These are phyloP conservation scores for Drosophila yakuba DNA, from an alignment of 1,140 invertebrate genomes.

Conservation along the genomic window DNA sequence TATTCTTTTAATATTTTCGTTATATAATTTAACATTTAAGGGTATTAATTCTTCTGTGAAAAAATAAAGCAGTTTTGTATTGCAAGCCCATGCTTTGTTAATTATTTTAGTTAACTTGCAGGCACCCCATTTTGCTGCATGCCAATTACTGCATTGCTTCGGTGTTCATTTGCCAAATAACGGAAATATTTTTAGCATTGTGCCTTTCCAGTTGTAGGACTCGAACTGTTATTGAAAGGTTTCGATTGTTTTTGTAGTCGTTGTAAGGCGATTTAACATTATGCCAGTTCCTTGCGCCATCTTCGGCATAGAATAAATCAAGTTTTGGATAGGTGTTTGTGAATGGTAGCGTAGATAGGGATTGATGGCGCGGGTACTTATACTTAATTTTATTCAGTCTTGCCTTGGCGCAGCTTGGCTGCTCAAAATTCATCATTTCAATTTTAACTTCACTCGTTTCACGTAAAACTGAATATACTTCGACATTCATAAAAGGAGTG, in stretches of 20 bases:
- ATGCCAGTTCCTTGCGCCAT: conserved; percentile 60
- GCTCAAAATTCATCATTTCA: conserved; percentile 41
- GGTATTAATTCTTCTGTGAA: too few species aligned
- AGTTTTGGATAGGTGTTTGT: conserved; percentile 18
- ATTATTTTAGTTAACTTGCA: too few species aligned
- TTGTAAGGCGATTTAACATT: conserved; percentile 67
- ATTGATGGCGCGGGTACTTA: conserved; percentile 11
- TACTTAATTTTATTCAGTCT: conserved; percentile 48
- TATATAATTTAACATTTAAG: too few species aligned
- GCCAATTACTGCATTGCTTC: conserved; percentile 50
- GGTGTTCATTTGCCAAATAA: conserved; percentile 62
- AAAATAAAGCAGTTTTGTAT: too few species aligned
- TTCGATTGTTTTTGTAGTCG: conserved; percentile 12
- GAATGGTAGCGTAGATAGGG: conserved; percentile 13
- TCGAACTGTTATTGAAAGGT: conserved; percentile 12
- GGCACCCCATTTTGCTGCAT: conserved; percentile 10
- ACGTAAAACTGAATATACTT: conserved; percentile 29
- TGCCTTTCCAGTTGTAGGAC: conserved; percentile 8
- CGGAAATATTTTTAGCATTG: conserved; percentile 46
- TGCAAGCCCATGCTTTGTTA: too few species aligned
- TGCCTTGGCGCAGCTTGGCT: conserved; percentile 61
- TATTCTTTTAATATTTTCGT: too few species aligned
- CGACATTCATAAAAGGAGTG: conserved; percentile 15
- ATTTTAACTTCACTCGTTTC: too few species aligned
- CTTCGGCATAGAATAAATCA: conserved; percentile 11